Percentiles rank a stretch among this genome's conserved stretches.
Evolutionary conservation across 2,113 vertebrate species (phyloP).

Genomic region (Corvus cornix): DNA sequence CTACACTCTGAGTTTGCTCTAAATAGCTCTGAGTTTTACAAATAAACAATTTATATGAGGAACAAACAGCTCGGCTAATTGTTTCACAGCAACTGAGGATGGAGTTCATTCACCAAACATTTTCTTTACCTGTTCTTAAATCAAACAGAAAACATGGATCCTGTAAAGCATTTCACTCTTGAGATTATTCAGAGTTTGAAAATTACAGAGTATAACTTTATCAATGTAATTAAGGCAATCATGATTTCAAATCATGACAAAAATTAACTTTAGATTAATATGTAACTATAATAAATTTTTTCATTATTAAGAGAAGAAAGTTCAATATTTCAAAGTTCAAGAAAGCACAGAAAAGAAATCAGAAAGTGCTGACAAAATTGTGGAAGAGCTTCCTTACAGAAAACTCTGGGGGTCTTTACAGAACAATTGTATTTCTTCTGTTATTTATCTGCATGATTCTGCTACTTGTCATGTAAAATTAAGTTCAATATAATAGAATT

Average conservation of each 20-base stretch:
- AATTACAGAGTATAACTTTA: neutral
- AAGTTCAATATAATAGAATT: slow-evolving; percentile 53
- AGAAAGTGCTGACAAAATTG: neutral
- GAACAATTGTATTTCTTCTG: neutral
- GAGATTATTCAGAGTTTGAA: neutral
- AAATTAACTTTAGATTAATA: neutral
- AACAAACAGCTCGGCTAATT: neutral
- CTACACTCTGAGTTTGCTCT: neutral
- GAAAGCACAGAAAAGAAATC: neutral
- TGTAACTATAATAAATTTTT: neutral
- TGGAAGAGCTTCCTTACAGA: neutral
- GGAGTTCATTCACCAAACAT: neutral
- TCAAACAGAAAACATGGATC: neutral
- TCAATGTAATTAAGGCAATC: neutral
- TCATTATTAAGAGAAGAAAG: neutral
- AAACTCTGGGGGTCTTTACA: neutral
- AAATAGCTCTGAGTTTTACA: neutral
- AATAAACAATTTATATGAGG: neutral
- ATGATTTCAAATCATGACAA: neutral
- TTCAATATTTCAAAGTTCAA: neutral
- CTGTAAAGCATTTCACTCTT: neutral
- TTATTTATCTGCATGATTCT: slow-evolving; percentile 14
- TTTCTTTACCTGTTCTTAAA: neutral
- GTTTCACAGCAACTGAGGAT: neutral
- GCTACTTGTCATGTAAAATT: slow-evolving; percentile 52